Conservation (phyloP, 2,888 invertebrate species). For the Xanthia togata region DNA sequence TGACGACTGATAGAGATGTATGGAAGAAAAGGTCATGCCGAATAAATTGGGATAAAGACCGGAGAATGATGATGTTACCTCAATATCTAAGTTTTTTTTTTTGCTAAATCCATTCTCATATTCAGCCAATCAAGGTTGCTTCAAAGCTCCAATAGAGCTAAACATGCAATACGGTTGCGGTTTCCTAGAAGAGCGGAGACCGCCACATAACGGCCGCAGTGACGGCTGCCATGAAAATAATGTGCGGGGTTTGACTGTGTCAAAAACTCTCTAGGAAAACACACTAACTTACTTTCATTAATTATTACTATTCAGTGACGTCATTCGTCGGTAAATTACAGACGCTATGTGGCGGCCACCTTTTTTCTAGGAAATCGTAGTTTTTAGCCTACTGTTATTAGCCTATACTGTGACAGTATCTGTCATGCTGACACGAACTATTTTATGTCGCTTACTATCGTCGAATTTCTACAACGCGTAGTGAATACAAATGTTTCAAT, state of each 20-base stretch:
- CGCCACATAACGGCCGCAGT: too few species aligned
- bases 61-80: too few species aligned
- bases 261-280: neutral
- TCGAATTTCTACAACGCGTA: conserved; percentile 26
- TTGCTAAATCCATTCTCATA: too few species aligned
- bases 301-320: neutral
- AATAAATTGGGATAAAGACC: too few species aligned
- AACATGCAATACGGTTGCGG: too few species aligned
- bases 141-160: too few species aligned
- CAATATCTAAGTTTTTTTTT: too few species aligned
- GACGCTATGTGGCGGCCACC: neutral
- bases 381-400: neutral
- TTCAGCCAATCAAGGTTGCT: too few species aligned
- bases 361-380: neutral
- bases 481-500: conserved; percentile 29
- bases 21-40: too few species aligned
- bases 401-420: neutral
- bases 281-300: neutral
- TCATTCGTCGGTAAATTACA: neutral
- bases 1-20: too few species aligned
- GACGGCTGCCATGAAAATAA: too few species aligned
- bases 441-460: conserved; percentile 13
- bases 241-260: neutral
- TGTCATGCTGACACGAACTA: conserved; percentile 12
- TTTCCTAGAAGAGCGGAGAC: too few species aligned